A percentile compares a stretch with the other conserved stretches of the same genome.
Conservation (phyloP, 2,888 invertebrate genomes). For the Cabera pusaria region DNA sequence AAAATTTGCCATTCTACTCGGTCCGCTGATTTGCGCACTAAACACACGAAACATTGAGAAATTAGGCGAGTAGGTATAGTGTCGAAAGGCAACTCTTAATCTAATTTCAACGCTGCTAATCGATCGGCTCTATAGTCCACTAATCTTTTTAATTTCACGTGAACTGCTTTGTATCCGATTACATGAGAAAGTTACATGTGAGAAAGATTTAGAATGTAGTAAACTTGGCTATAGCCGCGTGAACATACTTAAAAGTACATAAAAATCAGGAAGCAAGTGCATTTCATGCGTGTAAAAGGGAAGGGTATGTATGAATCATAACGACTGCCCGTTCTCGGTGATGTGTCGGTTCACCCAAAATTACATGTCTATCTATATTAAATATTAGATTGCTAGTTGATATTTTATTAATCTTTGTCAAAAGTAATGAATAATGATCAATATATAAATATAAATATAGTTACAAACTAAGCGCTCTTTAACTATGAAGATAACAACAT, state of each 20-base stretch:
- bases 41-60: conserved; percentile 18
- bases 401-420: no score
- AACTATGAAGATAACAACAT: conserved; percentile 4
- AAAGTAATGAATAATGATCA: no score
- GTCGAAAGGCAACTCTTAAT: conserved; percentile 22
- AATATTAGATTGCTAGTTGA: conserved; percentile 14
- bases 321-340: conserved; percentile 13
- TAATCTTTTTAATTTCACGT: conserved; percentile 48
- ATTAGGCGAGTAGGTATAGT: conserved; percentile 7
- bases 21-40: conserved; percentile 12
- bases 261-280: conserved; percentile 9
- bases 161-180: conserved; percentile 31
- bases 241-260: conserved; percentile 3
- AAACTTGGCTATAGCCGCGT: conserved; percentile 2
- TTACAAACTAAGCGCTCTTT: no score
- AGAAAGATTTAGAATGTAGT: conserved; percentile 11
- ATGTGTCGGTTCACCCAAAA: conserved; percentile 23
- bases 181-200: conserved; percentile 24
- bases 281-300: conserved; percentile 18
- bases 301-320: conserved; percentile 9
- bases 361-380: conserved; percentile 17
- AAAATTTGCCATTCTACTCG: conserved; percentile 13
- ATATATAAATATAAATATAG: no score
- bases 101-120: conserved; percentile 34
- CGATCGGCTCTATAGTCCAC: conserved; percentile 33